Percentiles rank a stretch among this genome's conserved stretches.
These are phyloP conservation scores for Artibeus lituratus DNA, from an alignment of 2,797 vertebrate species.

Conservation along the genomic window DNA sequence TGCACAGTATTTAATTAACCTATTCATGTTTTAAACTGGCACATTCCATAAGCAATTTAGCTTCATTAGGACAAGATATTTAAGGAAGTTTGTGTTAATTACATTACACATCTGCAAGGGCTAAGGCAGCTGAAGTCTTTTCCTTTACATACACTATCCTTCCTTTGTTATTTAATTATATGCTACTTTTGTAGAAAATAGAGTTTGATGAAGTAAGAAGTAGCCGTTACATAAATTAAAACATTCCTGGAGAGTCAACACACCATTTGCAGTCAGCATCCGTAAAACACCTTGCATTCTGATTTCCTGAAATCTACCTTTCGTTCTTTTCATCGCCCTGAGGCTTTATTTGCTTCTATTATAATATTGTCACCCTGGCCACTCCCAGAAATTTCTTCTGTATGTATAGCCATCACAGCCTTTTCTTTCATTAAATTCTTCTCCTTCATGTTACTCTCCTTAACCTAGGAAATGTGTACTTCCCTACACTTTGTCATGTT, in stretches of 20 bases:
- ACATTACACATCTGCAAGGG: background rate
- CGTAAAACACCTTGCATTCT: background rate
- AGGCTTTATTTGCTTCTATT: background rate
- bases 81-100: slow-evolving; percentile 2
- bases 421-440: background rate
- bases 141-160: background rate
- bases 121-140: background rate
- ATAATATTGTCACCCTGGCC: background rate
- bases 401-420: background rate
- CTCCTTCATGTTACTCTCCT: background rate
- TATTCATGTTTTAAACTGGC: background rate
- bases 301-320: background rate
- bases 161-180: background rate
- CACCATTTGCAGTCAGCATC: background rate
- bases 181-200: background rate
- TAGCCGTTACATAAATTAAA: background rate
- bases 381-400: background rate
- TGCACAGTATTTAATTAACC: background rate
- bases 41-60: background rate
- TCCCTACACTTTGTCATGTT: background rate
- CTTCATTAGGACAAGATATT: background rate
- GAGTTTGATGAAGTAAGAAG: background rate
- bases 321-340: background rate
- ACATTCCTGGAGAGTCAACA: background rate
- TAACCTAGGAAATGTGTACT: background rate